Conservation (phyloP, 2,888 invertebrate genomes). For the Catocala sponsa region DNA sequence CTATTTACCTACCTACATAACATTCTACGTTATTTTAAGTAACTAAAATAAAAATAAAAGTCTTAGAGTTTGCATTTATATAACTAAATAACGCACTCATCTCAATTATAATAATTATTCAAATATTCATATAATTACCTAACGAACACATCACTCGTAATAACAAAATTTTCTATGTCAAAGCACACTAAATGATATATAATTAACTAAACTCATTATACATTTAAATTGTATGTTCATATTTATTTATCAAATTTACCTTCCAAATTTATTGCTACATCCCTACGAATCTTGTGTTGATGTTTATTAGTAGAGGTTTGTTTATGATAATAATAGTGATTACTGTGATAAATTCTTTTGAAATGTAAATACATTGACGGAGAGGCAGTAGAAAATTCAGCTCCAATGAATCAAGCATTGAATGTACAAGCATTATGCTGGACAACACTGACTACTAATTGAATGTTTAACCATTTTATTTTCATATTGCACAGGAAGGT, state of each 20-base stretch:
- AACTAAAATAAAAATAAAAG: slow-evolving; percentile 2
- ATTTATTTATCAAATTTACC: slow-evolving; percentile 8
- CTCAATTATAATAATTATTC: slow-evolving; percentile 28
- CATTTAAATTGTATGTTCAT: slow-evolving; percentile 4
- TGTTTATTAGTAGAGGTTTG: background rate
- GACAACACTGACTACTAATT: too few species aligned
- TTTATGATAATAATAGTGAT: background rate
- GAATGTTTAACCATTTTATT: too few species aligned
- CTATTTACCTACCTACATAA: slow-evolving; percentile 4
- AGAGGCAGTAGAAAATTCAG: too few species aligned
- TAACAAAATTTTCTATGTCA: slow-evolving; percentile 21
- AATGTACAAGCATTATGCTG: too few species aligned
- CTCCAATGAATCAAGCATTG: too few species aligned
- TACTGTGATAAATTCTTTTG: background rate
- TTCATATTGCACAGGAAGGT: too few species aligned
- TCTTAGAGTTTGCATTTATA: slow-evolving; percentile 13
- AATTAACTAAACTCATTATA: slow-evolving; percentile 13
- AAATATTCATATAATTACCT: slow-evolving; percentile 26
- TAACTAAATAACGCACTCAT: slow-evolving; percentile 22
- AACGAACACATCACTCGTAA: slow-evolving; percentile 13
- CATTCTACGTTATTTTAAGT: background rate
- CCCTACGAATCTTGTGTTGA: background rate
- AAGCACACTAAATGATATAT: slow-evolving; percentile 14
- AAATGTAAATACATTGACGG: too few species aligned
- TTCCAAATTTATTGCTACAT: slow-evolving; percentile 2